phyloP scores from a whole-genome alignment of 2,113 vertebrate genomes.

The Antigone vipio region DNA sequence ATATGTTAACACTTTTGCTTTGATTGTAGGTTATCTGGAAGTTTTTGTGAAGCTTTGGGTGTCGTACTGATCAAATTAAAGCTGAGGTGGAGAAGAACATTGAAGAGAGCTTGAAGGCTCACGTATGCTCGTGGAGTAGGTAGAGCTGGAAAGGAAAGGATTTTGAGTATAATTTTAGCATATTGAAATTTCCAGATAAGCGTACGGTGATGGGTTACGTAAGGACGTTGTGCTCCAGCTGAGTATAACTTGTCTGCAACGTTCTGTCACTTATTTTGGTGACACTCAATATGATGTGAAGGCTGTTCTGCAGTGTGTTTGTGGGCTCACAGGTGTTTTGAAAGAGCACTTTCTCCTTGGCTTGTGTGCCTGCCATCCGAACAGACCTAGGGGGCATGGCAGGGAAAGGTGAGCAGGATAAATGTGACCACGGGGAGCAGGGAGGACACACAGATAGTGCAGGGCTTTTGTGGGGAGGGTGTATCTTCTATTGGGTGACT shows the following conservation, averaged over 20 bases:
- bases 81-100: neutral
- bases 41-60: neutral
- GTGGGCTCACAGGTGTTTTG: neutral
- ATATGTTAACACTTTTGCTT: neutral
- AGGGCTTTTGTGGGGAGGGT: neutral
- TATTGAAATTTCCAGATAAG: neutral
- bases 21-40: constrained; percentile 1
- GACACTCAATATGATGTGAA: rapidly evolving
- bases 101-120: neutral
- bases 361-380: rapidly evolving
- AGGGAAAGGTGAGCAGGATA: rapidly evolving
- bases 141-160: neutral
- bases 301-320: rapidly evolving
- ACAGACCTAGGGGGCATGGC: rapidly evolving
- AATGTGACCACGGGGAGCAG: neutral
- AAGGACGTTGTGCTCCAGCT: neutral
- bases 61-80: neutral
- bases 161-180: neutral
- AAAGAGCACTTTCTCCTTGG: neutral
- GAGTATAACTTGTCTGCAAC: rapidly evolving
- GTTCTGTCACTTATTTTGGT: rapidly evolving
- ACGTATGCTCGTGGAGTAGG: neutral
- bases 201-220: rapidly evolving
- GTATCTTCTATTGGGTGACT: neutral
- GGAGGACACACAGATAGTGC: rapidly evolving